Conservation (phyloP, 2,113 vertebrate species). For the Jacana jacana region DNA sequence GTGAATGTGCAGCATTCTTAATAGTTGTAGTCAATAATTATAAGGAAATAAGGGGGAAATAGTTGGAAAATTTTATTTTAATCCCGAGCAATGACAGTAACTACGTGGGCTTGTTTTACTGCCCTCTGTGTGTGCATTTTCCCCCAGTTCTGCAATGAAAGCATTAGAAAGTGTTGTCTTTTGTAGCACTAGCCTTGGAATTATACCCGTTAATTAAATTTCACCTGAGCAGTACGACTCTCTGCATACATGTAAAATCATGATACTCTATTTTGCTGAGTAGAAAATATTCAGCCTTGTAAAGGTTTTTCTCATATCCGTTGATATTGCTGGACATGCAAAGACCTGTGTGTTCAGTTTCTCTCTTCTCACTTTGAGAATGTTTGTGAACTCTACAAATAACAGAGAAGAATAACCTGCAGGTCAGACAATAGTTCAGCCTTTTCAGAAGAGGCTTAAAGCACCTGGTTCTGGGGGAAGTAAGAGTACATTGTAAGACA, state of each 20-base stretch:
- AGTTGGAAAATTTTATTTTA: not conserved
- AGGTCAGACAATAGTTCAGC: not conserved
- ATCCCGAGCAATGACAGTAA: not conserved
- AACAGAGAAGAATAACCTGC: not conserved
- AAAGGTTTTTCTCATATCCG: not conserved
- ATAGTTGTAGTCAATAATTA: not conserved
- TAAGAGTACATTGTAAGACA: not conserved
- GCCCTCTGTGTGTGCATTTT: not conserved
- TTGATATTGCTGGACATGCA: not conserved
- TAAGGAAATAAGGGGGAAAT: not conserved
- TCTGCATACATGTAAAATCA: not conserved
- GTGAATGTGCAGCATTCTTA: not conserved
- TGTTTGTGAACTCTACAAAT: not conserved
- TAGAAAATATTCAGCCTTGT: not conserved
- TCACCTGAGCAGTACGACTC: not conserved
- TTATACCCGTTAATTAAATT: not conserved
- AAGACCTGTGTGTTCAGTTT: not conserved
- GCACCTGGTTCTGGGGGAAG: not conserved
- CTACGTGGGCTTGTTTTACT: not conserved
- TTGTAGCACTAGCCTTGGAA: not conserved
- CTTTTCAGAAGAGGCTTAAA: not conserved
- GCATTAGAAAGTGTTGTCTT: not conserved
- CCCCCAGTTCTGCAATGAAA: not conserved
- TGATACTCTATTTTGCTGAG: not conserved
- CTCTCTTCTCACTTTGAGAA: not conserved